These are phyloP conservation scores for Macrostomum lignano DNA, from an alignment of 1,140 invertebrate species.

Conservation along the genomic window DNA sequence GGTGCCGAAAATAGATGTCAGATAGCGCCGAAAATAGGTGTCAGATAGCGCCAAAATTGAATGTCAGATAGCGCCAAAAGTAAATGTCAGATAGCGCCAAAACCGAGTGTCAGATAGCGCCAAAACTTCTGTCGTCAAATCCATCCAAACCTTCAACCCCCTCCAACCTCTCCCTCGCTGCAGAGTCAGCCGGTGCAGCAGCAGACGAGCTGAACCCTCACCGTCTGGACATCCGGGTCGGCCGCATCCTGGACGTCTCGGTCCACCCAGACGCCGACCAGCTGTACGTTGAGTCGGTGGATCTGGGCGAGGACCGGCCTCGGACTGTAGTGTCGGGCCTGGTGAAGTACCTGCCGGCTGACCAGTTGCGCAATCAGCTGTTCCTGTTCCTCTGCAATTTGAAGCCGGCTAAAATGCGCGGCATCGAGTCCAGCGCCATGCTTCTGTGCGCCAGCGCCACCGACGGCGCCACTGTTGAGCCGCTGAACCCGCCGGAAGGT, in stretches of 20 bases:
- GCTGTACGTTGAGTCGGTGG: constrained; percentile 62
- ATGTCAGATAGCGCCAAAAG: no score
- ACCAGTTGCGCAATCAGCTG: constrained; percentile 43
- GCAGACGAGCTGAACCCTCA: no score
- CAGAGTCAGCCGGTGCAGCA: no score
- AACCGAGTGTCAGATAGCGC: no score
- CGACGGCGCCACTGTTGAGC: constrained; percentile 34
- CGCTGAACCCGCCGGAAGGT: constrained; percentile 39
- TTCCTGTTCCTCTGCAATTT: constrained; percentile 58
- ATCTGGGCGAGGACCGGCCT: constrained; percentile 48
- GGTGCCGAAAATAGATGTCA: no score
- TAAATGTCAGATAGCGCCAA: no score
- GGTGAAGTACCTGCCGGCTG: constrained; percentile 51
- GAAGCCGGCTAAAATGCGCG: constrained; percentile 69
- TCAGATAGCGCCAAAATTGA: no score
- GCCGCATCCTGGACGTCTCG: constrained; percentile 4
- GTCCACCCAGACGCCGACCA: constrained; percentile 62
- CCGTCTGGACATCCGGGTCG: constrained; percentile 4
- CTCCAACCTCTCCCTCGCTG: no score
- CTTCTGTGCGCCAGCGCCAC: constrained; percentile 59
- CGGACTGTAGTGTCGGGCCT: constrained; percentile 62
- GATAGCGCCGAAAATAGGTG: no score
- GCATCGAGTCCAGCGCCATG: constrained; percentile 53
- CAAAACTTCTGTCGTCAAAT: no score
- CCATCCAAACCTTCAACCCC: no score